Evolutionary conservation across 1,140 invertebrate species (phyloP).

Genomic region (Homarus americanus): DNA sequence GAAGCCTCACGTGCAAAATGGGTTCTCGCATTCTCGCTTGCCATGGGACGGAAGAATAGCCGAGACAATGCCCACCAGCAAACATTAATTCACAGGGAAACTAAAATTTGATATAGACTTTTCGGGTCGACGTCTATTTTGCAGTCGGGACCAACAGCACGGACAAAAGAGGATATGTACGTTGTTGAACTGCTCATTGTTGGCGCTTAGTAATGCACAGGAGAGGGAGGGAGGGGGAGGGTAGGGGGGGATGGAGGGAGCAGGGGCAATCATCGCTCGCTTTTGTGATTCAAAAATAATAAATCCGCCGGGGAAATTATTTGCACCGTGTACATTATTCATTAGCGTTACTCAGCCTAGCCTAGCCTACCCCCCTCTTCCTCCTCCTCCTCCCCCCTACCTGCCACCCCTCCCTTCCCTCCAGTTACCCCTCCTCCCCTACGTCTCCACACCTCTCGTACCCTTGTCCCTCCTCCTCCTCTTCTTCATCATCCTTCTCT

Average conservation of each 20-base stretch:
- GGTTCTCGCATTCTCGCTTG: background rate
- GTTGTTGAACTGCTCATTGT: slow-evolving; percentile 25
- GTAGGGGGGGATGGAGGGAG: background rate
- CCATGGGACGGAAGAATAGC: background rate
- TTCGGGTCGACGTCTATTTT: slow-evolving; percentile 6
- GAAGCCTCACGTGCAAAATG: background rate
- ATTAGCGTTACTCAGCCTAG: background rate
- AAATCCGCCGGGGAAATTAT: slow-evolving; percentile 20
- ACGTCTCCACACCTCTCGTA: too few species aligned
- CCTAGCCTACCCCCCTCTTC: background rate
- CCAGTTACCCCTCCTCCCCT: too few species aligned
- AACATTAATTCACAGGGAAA: background rate
- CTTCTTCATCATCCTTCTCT: too few species aligned
- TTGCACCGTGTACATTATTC: slow-evolving; percentile 13
- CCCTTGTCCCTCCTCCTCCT: too few species aligned
- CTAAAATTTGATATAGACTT: slow-evolving; percentile 17
- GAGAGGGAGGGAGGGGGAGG: background rate
- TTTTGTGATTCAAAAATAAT: slow-evolving; percentile 40
- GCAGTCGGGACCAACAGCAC: slow-evolving; percentile 7
- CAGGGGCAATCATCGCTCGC: background rate
- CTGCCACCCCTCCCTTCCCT: too few species aligned
- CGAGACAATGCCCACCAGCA: background rate
- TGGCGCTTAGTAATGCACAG: background rate
- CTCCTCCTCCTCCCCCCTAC: background rate
- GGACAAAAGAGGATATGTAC: slow-evolving; percentile 18